Evolutionary conservation across 30 jellyfish, hydroid and myxozoan genomes (phyloP).

Genomic region (Aurelia sp.): DNA sequence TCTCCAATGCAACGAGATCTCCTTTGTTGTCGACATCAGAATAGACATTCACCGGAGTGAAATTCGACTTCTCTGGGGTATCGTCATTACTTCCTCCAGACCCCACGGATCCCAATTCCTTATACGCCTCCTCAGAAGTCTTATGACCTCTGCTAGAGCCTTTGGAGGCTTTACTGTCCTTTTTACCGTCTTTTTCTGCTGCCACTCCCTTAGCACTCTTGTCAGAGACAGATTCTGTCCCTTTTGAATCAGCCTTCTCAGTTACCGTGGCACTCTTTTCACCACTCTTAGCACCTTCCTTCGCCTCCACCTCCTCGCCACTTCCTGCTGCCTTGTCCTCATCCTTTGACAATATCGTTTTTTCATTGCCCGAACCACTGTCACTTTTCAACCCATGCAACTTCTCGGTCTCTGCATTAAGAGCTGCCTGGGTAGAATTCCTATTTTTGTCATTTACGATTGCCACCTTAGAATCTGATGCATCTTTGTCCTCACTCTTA

Average conservation of each 20-base stretch:
- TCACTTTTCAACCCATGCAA: too few species aligned
- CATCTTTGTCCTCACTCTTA: not conserved
- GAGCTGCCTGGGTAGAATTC: not conserved
- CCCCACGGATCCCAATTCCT: constrained; percentile 42
- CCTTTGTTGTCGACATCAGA: constrained; percentile 68
- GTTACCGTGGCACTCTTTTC: too few species aligned
- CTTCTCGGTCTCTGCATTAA: not conserved
- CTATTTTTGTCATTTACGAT: not conserved
- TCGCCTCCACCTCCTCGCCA: too few species aligned
- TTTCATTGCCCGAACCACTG: too few species aligned
- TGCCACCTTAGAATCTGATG: not conserved
- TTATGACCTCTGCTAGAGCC: constrained; percentile 3
- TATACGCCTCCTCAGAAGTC: constrained; percentile 30
- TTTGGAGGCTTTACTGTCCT: not conserved
- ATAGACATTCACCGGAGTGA: constrained; percentile 43
- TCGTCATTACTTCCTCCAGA: not conserved
- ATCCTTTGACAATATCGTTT: too few species aligned
- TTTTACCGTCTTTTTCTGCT: too few species aligned
- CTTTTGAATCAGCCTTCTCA: too few species aligned
- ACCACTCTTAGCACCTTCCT: too few species aligned
- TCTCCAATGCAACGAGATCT: constrained; percentile 54
- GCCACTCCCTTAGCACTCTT: too few species aligned
- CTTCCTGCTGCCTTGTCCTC: too few species aligned
- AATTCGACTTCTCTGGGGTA: not conserved
- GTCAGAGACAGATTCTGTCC: too few species aligned